These are phyloP conservation scores for Octopus sinensis DNA, from an alignment of 1,140 invertebrate genomes.

Conservation along the genomic window DNA sequence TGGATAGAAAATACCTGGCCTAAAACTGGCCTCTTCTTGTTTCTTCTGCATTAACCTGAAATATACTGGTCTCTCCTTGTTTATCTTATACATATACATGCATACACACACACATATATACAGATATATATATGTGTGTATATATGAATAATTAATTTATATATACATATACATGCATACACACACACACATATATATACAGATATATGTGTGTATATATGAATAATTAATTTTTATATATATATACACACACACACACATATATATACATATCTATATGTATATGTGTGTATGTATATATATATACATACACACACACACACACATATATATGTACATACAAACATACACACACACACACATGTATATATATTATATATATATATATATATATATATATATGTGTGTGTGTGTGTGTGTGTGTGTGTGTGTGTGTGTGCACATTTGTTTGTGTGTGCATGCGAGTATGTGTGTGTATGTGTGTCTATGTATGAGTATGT, in stretches of 20 bases:
- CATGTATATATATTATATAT: too few relatives aligned
- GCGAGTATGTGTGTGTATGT: too few relatives aligned
- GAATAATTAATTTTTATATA: not conserved
- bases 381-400: too few relatives aligned
- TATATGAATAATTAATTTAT: slow-evolving; percentile 11
- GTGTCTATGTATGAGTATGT: too few relatives aligned
- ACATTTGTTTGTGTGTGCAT: too few relatives aligned
- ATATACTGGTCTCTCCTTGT: not conserved
- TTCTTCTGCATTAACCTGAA: too few relatives aligned
- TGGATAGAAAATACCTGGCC: too few relatives aligned
- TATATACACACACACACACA: not conserved
- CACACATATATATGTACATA: not conserved
- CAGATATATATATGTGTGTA: slow-evolving; percentile 19
- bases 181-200: not conserved
- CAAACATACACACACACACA: not conserved
- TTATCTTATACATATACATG: not conserved
- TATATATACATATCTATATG: not conserved
- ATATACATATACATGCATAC: too few relatives aligned
- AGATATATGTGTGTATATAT: slow-evolving; percentile 13
- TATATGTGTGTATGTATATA: not conserved
- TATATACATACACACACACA: slow-evolving; percentile 14
- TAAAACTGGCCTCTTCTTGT: too few relatives aligned
- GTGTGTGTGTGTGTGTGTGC: too few relatives aligned
- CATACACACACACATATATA: not conserved
- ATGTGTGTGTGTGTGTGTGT: too few relatives aligned